Evolutionary conservation across 2,113 vertebrate genomes (phyloP).

Genomic region (Ploceus nigricollis): DNA sequence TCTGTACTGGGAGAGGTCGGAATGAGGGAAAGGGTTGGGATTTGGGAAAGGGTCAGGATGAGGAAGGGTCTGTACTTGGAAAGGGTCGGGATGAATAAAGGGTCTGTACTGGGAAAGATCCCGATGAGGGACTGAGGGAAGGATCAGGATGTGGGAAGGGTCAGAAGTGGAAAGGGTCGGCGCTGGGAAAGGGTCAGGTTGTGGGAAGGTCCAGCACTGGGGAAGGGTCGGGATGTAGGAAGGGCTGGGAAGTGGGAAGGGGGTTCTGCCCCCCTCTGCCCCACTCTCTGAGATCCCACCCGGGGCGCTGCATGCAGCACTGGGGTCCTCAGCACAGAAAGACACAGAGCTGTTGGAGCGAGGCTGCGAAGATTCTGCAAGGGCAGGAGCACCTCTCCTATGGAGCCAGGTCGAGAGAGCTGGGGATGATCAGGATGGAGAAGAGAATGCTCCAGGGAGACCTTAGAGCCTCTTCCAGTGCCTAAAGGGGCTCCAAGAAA

Average conservation of each 20-base stretch:
- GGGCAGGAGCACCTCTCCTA: background rate
- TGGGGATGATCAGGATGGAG: background rate
- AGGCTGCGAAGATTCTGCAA: background rate
- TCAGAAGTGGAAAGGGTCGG: no score
- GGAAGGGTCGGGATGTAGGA: background rate
- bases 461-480: background rate
- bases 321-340: background rate
- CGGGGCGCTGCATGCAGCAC: rapidly evolving
- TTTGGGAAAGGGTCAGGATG: background rate
- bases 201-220: rapidly evolving
- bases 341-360: background rate
- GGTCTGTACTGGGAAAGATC: background rate
- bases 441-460: background rate
- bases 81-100: background rate
- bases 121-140: no score
- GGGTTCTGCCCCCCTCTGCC: background rate
- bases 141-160: background rate
- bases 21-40: background rate
- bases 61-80: background rate
- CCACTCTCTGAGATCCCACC: background rate
- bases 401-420: background rate
- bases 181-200: rapidly evolving
- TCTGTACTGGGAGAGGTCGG: no score
- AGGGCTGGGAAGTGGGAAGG: no score
- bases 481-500: background rate